These are phyloP conservation scores for Oophaga pumilio DNA, from an alignment of 2,113 vertebrate species.

Conservation along the genomic window DNA sequence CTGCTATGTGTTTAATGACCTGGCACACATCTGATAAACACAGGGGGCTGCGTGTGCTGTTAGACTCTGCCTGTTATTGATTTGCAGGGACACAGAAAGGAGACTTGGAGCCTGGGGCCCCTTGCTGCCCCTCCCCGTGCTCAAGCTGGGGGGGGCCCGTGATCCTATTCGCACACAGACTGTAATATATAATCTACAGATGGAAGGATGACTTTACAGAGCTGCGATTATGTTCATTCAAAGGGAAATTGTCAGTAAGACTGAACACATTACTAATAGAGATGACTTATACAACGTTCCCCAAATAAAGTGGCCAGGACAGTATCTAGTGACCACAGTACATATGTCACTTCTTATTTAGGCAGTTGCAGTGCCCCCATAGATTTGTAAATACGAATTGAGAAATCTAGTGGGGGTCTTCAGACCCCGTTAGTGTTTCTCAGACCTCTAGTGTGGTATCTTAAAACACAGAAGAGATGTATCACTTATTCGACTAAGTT, in stretches of 20 bases:
- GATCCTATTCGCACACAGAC: neutral
- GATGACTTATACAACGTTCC: too few relatives aligned
- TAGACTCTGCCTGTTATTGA: conserved; percentile 49
- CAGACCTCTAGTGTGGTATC: too few relatives aligned
- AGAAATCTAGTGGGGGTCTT: too few relatives aligned
- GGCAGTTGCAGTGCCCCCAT: neutral
- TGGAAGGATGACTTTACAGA: neutral
- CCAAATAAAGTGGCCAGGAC: neutral
- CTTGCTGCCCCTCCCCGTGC: conserved; percentile 38
- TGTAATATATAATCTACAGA: neutral
- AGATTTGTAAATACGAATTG: too few relatives aligned
- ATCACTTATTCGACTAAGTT: too few relatives aligned
- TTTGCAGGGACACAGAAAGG: conserved; percentile 59
- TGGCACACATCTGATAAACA: conserved; percentile 55
- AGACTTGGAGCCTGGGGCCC: conserved; percentile 66
- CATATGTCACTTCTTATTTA: neutral
- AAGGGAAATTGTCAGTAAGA: neutral
- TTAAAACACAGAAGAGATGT: too few relatives aligned
- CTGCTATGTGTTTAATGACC: conserved; percentile 55
- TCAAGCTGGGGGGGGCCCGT: neutral
- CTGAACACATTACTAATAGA: too few relatives aligned
- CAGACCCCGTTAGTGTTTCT: too few relatives aligned
- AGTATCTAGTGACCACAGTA: neutral
- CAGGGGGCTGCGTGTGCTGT: conserved; percentile 36
- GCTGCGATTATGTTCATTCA: neutral